phyloP scores from a whole-genome alignment of 2,888 invertebrate genomes.

The Argyra leucocephala region DNA sequence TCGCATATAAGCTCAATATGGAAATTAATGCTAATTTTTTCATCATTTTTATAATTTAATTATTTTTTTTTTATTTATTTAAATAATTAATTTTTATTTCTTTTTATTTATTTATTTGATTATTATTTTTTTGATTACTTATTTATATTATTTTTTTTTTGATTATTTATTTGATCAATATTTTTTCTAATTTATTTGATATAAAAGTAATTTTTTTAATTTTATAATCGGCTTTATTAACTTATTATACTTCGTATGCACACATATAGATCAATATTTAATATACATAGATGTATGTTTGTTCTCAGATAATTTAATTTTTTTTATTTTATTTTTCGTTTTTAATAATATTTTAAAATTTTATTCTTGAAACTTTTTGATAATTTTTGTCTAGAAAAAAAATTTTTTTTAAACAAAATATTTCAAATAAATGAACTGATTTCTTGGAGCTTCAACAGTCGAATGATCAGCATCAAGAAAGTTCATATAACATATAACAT shows the following conservation, averaged over 20 bases:
- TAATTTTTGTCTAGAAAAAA: no score
- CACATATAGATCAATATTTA: neutral
- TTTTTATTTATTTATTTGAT: neutral
- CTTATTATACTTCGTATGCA: neutral
- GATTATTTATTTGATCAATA: neutral
- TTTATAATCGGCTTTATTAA: neutral
- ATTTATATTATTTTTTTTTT: neutral
- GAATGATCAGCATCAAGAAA: constrained; percentile 3
- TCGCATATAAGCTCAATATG: neutral
- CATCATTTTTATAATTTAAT: neutral
- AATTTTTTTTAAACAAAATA: no score
- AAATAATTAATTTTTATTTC: neutral
- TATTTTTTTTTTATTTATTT: neutral
- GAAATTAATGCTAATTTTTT: neutral
- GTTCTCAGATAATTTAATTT: neutral
- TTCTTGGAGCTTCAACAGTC: neutral
- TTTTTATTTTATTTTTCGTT: neutral
- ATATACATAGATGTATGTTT: neutral
- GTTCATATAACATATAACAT: neutral
- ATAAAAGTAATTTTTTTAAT: no score
- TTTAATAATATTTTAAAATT: neutral
- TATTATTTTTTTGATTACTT: neutral
- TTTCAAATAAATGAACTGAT: neutral
- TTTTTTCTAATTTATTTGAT: no score
- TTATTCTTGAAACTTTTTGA: no score